Conservation (phyloP, 2,888 invertebrate species). For the Hyalella azteca region DNA sequence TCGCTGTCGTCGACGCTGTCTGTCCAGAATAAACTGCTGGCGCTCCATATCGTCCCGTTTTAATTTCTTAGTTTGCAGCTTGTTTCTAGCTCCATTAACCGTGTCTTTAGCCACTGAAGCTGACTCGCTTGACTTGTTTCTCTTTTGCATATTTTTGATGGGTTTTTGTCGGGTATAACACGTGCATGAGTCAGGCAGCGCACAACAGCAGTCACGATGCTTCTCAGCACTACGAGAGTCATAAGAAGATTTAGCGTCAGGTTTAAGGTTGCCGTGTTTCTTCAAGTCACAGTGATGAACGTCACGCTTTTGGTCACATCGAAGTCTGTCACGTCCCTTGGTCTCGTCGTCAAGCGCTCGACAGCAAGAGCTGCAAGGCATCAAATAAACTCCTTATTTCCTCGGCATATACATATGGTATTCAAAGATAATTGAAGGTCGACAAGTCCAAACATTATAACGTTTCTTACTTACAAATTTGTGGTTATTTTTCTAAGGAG, state of each 20-base stretch:
- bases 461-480: too few relatives aligned
- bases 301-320: slow-evolving; percentile 14
- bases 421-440: too few relatives aligned
- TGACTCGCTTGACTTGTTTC: too few relatives aligned
- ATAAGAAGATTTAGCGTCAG: background rate
- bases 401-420: too few relatives aligned
- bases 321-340: slow-evolving; percentile 26
- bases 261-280: background rate
- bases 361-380: slow-evolving; percentile 30
- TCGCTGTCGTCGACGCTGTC: background rate
- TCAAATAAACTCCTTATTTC: slow-evolving; percentile 2
- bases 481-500: too few relatives aligned
- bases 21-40: background rate
- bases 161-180: too few relatives aligned
- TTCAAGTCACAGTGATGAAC: background rate
- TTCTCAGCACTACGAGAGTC: background rate
- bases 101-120: too few relatives aligned
- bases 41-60: background rate
- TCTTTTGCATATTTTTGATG: too few relatives aligned
- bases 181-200: too few relatives aligned
- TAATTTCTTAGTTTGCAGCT: background rate
- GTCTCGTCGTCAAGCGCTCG: background rate
- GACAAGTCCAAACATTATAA: too few relatives aligned
- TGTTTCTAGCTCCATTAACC: too few relatives aligned
- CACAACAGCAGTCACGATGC: background rate